Evolutionary conservation across 2,797 vertebrate species (phyloP).

Genomic region (Muscicapa striata): DNA sequence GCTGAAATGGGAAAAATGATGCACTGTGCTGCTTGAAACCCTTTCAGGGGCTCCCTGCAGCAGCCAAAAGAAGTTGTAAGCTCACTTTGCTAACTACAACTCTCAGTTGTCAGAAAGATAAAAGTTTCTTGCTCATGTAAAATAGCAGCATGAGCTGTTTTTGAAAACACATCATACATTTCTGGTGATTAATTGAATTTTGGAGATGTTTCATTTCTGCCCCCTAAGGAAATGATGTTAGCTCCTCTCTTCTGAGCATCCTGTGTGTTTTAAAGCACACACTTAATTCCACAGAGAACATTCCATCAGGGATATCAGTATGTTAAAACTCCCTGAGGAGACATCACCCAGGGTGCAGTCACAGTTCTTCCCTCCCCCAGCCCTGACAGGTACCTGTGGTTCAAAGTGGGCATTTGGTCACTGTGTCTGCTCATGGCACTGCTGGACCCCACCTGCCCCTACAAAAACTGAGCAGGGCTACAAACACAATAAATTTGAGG

Average conservation of each 20-base stretch:
- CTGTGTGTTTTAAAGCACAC: neutral
- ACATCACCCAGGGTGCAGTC: neutral
- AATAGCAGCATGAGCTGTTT: neutral
- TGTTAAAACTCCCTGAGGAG: neutral
- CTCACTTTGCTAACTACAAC: neutral
- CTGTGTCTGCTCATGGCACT: neutral
- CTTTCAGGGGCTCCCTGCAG: neutral
- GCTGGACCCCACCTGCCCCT: neutral
- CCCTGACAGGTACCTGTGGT: rapidly evolving
- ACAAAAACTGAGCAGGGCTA: neutral
- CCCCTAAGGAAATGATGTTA: neutral
- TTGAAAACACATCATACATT: neutral
- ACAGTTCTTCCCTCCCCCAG: neutral
- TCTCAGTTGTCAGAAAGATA: neutral
- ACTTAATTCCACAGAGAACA: neutral
- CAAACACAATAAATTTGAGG: neutral
- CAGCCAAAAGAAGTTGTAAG: neutral
- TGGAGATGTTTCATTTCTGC: neutral
- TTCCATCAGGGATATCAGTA: neutral
- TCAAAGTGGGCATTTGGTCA: neutral
- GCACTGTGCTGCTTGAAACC: neutral
- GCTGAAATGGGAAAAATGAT: neutral
- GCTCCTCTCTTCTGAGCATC: neutral
- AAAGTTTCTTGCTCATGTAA: neutral
- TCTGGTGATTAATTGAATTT: neutral